Evolutionary conservation across 1,140 invertebrate species (phyloP).

Genomic region (Drosophila orena): DNA sequence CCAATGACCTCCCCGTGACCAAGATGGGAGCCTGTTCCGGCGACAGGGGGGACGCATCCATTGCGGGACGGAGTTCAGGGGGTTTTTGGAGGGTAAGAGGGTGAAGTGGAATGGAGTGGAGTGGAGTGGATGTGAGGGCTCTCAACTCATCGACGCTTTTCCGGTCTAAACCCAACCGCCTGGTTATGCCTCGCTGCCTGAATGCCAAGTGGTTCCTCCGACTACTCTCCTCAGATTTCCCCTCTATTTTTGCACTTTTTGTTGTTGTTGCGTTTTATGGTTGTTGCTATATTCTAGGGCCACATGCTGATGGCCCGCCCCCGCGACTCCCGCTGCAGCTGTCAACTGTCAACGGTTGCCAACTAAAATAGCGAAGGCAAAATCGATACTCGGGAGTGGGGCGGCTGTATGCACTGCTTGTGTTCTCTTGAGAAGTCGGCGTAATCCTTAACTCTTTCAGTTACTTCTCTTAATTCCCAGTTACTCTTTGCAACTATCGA

Average conservation of each 20-base stretch:
- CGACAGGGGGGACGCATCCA: constrained; percentile 58
- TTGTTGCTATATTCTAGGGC: constrained; percentile 50
- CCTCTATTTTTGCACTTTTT: constrained; percentile 14
- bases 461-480: neutral
- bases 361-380: constrained; percentile 22
- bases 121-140: constrained; percentile 7
- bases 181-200: constrained; percentile 62
- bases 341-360: constrained; percentile 34
- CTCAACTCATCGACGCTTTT: constrained; percentile 74
- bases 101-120: constrained; percentile 2
- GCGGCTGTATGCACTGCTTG: constrained; percentile 5
- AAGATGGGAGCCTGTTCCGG: constrained; percentile 37
- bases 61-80: constrained; percentile 19
- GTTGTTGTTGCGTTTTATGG: constrained; percentile 9
- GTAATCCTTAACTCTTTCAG: constrained; percentile 12
- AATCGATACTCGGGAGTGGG: constrained; percentile 27
- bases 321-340: constrained; percentile 18
- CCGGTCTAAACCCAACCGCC: constrained; percentile 44
- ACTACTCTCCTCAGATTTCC: neutral
- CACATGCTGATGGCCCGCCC: constrained; percentile 57
- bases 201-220: constrained; percentile 67
- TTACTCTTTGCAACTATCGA: too few species aligned
- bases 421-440: neutral
- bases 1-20: constrained; percentile 64
- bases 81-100: constrained; percentile 3